Evolutionary conservation across 2,888 invertebrate genomes (phyloP).

Genomic region (Electrophaes corylata): DNA sequence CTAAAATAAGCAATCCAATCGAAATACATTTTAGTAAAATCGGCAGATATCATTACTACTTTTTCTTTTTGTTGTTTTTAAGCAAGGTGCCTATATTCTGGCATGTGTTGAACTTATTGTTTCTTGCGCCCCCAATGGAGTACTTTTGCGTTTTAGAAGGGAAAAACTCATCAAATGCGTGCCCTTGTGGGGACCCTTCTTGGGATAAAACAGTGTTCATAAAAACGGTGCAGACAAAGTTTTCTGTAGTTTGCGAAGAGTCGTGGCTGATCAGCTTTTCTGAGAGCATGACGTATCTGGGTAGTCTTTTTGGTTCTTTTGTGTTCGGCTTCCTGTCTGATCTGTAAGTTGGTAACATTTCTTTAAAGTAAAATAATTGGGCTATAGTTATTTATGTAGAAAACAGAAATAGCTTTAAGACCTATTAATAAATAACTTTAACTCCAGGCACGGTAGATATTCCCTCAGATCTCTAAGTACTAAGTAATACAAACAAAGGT

Average conservation of each 20-base stretch:
- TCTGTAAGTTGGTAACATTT: slow-evolving; percentile 48
- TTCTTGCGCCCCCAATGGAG: slow-evolving; percentile 64
- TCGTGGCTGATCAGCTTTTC: slow-evolving; percentile 63
- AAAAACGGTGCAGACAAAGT: slow-evolving; percentile 67
- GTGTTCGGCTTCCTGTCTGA: slow-evolving; percentile 67
- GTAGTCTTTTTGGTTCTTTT: slow-evolving; percentile 63
- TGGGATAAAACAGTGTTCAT: slow-evolving; percentile 64
- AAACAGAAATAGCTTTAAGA: too few relatives aligned
- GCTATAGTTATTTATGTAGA: too few relatives aligned
- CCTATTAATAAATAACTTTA: too few relatives aligned
- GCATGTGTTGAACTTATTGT: slow-evolving; percentile 66
- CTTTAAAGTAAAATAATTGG: neutral
- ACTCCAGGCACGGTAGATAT: too few relatives aligned
- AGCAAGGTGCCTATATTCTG: slow-evolving; percentile 62
- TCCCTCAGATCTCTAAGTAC: too few relatives aligned
- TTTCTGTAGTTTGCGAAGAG: slow-evolving; percentile 52
- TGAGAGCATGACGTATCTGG: slow-evolving; percentile 60
- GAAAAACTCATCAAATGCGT: slow-evolving; percentile 37
- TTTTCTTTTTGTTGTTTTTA: slow-evolving; percentile 56
- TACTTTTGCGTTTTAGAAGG: slow-evolving; percentile 47
- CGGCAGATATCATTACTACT: slow-evolving; percentile 59
- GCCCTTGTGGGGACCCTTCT: slow-evolving; percentile 59
- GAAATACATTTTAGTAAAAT: slow-evolving; percentile 57
- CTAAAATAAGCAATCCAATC: slow-evolving; percentile 55
- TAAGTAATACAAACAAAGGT: too few relatives aligned